These are phyloP conservation scores for Lepidurus packardi DNA, from an alignment of 1,140 invertebrate genomes.

Conservation along the genomic window DNA sequence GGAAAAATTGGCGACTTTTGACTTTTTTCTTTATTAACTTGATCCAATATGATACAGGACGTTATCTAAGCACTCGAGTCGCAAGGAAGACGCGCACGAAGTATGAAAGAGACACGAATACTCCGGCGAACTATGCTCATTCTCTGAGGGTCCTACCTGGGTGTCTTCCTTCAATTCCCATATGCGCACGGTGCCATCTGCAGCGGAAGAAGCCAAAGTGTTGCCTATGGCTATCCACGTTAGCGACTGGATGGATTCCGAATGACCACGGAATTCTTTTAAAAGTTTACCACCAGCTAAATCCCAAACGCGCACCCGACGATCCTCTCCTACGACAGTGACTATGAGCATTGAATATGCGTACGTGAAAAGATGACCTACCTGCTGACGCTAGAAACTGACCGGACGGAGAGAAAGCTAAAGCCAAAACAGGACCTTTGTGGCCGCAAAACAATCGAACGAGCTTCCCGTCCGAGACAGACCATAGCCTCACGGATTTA, in stretches of 20 bases:
- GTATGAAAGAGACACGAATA: background rate
- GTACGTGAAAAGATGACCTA: slow-evolving; percentile 39
- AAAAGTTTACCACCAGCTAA: slow-evolving; percentile 55
- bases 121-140: background rate
- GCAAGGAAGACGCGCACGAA: slow-evolving; percentile 2
- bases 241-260: slow-evolving; percentile 55
- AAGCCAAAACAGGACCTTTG: slow-evolving; percentile 53
- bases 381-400: slow-evolving; percentile 62
- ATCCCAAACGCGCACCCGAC: slow-evolving; percentile 62
- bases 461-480: slow-evolving; percentile 55
- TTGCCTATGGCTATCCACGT: slow-evolving; percentile 57
- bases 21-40: background rate
- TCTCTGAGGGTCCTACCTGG: background rate
- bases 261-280: slow-evolving; percentile 56
- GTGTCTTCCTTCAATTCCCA: slow-evolving; percentile 49
- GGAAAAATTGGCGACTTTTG: background rate
- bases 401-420: slow-evolving; percentile 66
- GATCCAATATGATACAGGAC: background rate
- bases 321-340: slow-evolving; percentile 55
- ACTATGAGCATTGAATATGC: background rate
- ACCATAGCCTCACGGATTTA: slow-evolving; percentile 69
- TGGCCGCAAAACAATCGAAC: slow-evolving; percentile 57
- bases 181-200: slow-evolving; percentile 54
- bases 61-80: background rate
- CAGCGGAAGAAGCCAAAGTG: slow-evolving; percentile 56